Conservation (phyloP, 2,113 vertebrate genomes). For the Oenanthe oenanthe region DNA sequence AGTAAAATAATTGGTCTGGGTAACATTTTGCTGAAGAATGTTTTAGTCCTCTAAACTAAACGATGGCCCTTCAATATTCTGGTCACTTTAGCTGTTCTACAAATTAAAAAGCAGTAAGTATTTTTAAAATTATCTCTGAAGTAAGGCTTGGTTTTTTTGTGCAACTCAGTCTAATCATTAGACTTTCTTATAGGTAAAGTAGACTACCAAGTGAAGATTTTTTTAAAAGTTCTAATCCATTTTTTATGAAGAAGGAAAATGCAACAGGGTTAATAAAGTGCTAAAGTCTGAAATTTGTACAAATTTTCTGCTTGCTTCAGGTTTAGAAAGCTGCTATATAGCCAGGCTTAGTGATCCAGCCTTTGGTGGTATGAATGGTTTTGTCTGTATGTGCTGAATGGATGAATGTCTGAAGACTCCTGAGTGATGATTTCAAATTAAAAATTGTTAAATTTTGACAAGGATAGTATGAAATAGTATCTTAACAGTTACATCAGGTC, state of each 20-base stretch:
- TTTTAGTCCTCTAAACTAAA: neutral
- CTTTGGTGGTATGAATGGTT: neutral
- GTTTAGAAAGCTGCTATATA: neutral
- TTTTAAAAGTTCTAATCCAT: neutral
- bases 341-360: neutral
- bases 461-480: neutral
- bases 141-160: neutral
- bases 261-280: neutral
- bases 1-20: neutral
- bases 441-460: neutral
- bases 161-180: neutral
- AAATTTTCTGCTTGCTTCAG: neutral
- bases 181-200: neutral
- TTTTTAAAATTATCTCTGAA: neutral
- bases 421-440: neutral
- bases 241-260: neutral
- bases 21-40: neutral
- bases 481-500: neutral
- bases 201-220: neutral
- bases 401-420: neutral
- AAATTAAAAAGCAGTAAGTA: conserved; percentile 15
- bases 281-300: neutral
- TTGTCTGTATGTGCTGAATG: neutral
- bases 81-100: neutral
- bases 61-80: neutral